Evolutionary conservation across 2,113 vertebrate genomes (phyloP).

Genomic region (Atrichornis clamosus): DNA sequence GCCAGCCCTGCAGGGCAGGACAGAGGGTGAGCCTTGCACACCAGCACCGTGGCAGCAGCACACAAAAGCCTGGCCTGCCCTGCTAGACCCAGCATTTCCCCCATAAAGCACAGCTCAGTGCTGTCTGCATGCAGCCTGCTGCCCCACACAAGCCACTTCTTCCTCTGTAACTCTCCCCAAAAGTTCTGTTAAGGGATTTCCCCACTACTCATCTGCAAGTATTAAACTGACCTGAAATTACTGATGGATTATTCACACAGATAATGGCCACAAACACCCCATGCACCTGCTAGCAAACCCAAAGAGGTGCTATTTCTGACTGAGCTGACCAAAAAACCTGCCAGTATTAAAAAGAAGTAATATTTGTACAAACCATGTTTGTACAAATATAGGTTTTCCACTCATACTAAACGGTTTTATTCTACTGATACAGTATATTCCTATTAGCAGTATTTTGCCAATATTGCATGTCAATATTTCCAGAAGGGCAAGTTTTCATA

Average conservation of each 20-base stretch:
- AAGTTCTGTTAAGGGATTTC: not conserved
- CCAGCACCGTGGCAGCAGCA: rapidly evolving
- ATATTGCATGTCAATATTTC: slow-evolving; percentile 13
- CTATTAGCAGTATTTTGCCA: slow-evolving; percentile 18
- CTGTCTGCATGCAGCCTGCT: not conserved
- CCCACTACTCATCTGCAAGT: not conserved
- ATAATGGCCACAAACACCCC: not conserved
- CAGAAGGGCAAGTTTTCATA: not conserved
- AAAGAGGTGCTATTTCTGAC: not conserved
- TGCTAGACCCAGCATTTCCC: not conserved
- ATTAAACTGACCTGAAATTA: not conserved
- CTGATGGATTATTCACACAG: not conserved
- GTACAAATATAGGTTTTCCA: not conserved
- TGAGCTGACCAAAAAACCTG: not conserved
- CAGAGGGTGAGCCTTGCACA: rapidly evolving
- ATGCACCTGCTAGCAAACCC: not conserved
- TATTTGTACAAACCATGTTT: not conserved
- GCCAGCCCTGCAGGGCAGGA: not conserved
- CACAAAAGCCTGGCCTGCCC: not conserved
- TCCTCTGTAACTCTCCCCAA: not conserved
- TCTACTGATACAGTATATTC: not conserved
- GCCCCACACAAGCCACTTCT: not conserved
- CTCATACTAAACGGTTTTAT: not conserved
- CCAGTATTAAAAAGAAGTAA: not conserved
- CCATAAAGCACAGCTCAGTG: not conserved